These are phyloP conservation scores for Brachionus angularis DNA, from an alignment of 1,140 invertebrate species.

Conservation along the genomic window DNA sequence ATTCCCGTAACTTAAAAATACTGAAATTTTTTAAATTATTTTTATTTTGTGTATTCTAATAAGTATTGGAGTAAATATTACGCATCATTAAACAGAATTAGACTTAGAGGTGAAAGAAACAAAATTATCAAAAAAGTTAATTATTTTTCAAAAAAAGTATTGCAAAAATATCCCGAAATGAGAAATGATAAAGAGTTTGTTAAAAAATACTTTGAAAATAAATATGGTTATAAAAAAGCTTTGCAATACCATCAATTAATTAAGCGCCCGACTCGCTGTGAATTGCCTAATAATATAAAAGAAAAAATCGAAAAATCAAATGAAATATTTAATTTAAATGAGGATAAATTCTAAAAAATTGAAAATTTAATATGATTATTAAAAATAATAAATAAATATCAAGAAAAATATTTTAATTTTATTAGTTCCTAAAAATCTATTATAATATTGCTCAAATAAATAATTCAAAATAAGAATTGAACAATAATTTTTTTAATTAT, in stretches of 20 bases:
- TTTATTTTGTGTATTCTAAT: neutral
- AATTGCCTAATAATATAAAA: conserved; percentile 23
- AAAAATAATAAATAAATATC: no score
- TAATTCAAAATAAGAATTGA: no score
- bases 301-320: no score
- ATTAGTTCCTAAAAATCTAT: no score
- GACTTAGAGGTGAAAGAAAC: conserved; percentile 20
- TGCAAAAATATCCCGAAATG: conserved; percentile 10
- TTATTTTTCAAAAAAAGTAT: neutral
- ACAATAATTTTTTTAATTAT: no score
- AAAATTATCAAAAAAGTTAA: neutral
- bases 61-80: conserved; percentile 44
- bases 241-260: conserved; percentile 29
- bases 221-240: conserved; percentile 31
- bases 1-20: conserved; percentile 38
- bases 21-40: neutral
- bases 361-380: no score
- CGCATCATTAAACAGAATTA: neutral
- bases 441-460: no score
- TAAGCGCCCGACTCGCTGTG: neutral
- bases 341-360: no score
- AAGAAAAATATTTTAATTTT: no score
- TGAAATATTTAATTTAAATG: no score
- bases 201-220: conserved; percentile 30
- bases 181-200: neutral